Percentiles rank a stretch among this genome's conserved stretches.
phyloP scores from a whole-genome alignment of 2,797 vertebrate species.

The Gambusia yucatana region DNA sequence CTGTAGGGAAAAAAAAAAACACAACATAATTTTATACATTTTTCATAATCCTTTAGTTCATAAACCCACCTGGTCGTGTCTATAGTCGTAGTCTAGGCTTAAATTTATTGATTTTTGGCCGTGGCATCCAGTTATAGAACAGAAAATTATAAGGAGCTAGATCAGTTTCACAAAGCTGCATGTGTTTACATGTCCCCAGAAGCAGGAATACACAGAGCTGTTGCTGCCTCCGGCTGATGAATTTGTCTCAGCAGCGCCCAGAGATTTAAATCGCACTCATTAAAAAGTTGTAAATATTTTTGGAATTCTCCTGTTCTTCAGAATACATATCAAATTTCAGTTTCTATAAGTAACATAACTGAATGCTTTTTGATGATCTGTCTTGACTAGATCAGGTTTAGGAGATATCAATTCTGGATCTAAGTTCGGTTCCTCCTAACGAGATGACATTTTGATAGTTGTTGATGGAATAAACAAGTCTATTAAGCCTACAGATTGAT shows the following conservation, averaged over 20 bases:
- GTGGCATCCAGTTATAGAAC: too few species aligned
- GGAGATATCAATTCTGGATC: neutral
- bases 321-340: neutral
- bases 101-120: too few species aligned
- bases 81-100: too few species aligned
- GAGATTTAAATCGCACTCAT: neutral
- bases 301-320: neutral
- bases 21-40: neutral
- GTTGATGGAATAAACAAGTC: neutral
- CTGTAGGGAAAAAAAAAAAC: conserved; percentile 64
- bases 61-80: neutral
- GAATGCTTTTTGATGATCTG: neutral
- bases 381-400: neutral
- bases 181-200: conserved; percentile 1
- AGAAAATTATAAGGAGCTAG: too few species aligned
- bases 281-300: neutral
- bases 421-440: neutral
- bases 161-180: neutral
- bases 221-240: conserved; percentile 1
- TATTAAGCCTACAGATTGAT: neutral
- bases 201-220: neutral
- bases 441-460: neutral
- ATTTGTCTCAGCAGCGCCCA: neutral
- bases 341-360: neutral
- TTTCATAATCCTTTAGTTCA: neutral